Base-by-base conservation (phyloP, 1,140 invertebrate species). In the Steinernema feltiae region DNA sequence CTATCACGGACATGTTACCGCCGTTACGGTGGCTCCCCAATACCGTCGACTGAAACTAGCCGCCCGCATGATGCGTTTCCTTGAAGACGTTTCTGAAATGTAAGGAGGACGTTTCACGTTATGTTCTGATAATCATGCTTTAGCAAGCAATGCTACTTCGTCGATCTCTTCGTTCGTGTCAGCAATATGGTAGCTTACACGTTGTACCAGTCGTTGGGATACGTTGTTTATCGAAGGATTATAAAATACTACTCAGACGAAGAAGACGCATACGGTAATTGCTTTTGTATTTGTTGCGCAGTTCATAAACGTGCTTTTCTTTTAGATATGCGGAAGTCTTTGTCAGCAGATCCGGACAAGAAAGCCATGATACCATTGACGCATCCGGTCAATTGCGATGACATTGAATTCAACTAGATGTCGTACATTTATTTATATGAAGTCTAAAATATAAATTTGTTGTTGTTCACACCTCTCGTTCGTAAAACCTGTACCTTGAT, bases 1-100 rank as follows among this genome's bases (percentile, higher is more conserved):
- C 85, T 98, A 94, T 95, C 96, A 98, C 90, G 96, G 97, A 0
- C 97, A 99, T 89, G 96, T 99, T 1, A 98, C 97, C 24, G 95
- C 95, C n/a, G 88, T 99, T 3, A 96, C 94, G 32, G 94, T 98
- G 15, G 93, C 94, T 35, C 93, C 94, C 18, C 92, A 94, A 83
- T 98, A 93, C 85, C 89, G 97, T 84, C 89, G 95, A 81, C 87
- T 97, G 7, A 95, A 95, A 1, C 88, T 99, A 69, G 96, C 96
- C 46, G 93, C 91, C 0, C 92, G 92, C 75, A 88, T 99, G n/a
- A 99, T 99, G 94, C 92, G 92, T 81, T 93, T 92, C 80, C 88
- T 99, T 7, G 96, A 98, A 89, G 92, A 95, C 84, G 91, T 96
- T 73, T 98, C 95, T 12, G 95, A 98, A 88, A 94, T 93, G 94